Base-by-base conservation (phyloP, 2,113 vertebrate genomes). In the Echinops telfairi region DNA sequence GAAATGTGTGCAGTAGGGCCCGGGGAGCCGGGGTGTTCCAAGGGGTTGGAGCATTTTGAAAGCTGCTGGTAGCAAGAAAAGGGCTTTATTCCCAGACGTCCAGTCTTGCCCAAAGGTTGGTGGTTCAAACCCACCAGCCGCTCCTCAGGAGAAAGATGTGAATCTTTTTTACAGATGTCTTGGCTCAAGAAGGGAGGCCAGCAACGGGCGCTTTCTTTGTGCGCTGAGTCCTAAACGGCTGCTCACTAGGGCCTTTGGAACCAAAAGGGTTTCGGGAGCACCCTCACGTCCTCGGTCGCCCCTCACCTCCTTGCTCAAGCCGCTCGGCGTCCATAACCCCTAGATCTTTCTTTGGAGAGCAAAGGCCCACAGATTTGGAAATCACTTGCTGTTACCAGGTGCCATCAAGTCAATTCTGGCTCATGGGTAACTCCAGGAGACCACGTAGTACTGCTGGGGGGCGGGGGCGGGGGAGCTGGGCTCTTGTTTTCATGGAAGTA, bases 291-390 rank as follows among this genome's bases (percentile, higher is more conserved):
- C 64, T 88, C 79, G 40, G 0, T 58, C 62, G 84, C 29, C 0
- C 25, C 2, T 81, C 38, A 11, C 10, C 57, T 58, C 86, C 36
- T 38, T 77, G 68, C 85, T 78, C 38, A 79, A 92, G 60, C 87
- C 40, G 53, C 40, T 78, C 81, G 66, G 77, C 60, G 83, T 95
- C 33, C 43, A 31, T 27, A 7, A n/a, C 23, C 47, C 47, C 47
- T 62, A 76, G 60, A 38, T 86, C 73, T 57, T 88, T 86, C 93
- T 93, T 86, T 76, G 76, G 90, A 94, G 27, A 60, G 76, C 53
- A 62, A 62, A 62, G 60, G 23, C 19, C 73, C 15, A 6, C n/a
- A n/a, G 31, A 53, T 15, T 33, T 71, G n/a, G 68, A 71, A 71
- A 33, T 33, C n/a, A 19, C n/a, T 19, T 20, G 1, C 11, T 33